Evolutionary conservation across 1,140 invertebrate genomes (phyloP).

Genomic region (Drosophila punjabiensis): DNA sequence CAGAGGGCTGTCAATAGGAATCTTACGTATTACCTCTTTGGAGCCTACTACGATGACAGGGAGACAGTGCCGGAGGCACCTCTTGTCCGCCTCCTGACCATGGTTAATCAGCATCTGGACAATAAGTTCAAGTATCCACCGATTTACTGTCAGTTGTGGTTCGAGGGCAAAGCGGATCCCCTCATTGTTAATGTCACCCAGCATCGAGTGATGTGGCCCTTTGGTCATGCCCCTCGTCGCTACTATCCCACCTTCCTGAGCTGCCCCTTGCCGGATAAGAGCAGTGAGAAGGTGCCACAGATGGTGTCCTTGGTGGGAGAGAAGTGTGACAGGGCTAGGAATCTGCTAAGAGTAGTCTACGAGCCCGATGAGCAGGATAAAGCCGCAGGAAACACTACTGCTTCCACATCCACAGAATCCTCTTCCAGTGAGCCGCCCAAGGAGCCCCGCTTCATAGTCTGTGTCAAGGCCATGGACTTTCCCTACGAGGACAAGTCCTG

Average conservation of each 20-base stretch:
- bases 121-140: constrained; percentile 86
- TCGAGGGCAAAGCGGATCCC: constrained; percentile 90
- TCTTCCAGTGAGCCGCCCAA: background rate
- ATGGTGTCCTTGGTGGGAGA: constrained; percentile 93
- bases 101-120: constrained; percentile 88
- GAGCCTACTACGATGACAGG: constrained; percentile 94
- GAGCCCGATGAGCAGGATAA: constrained; percentile 84
- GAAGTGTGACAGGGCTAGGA: constrained; percentile 92
- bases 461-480: constrained; percentile 96
- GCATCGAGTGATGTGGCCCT: constrained; percentile 97
- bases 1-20: constrained; percentile 91
- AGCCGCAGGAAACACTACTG: background rate
- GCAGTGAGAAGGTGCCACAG: constrained; percentile 89
- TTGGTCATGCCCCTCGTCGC: constrained; percentile 95
- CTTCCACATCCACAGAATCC: background rate
- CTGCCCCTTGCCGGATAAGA: constrained; percentile 91
- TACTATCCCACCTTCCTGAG: constrained; percentile 93
- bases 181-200: constrained; percentile 91
- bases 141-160: constrained; percentile 94
- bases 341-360: constrained; percentile 93
- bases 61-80: constrained; percentile 90
- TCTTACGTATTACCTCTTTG: constrained; percentile 94
- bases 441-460: constrained; percentile 93
- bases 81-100: constrained; percentile 92
- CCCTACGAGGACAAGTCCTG: constrained; percentile 95